Evolutionary conservation across 2,888 invertebrate genomes (phyloP), one percentile per base, ranked within the genome.

Genomic region (Tetheella fluctuosa): DNA sequence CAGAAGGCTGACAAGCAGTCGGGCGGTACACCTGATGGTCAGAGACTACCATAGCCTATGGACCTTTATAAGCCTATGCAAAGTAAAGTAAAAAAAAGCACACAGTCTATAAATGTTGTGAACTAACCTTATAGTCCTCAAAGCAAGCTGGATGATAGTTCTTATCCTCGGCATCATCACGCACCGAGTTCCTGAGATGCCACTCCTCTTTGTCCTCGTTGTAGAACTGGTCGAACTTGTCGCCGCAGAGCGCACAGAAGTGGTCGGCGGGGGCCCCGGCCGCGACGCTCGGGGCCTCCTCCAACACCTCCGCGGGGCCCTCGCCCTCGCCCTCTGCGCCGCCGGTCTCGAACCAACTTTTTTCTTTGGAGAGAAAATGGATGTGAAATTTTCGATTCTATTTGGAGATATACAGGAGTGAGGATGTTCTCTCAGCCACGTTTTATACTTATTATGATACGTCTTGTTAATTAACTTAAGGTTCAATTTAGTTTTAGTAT

Each of bases 171-270:
- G 17, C 48, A 10, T 48, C 48, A 37, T 96, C 95, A 7, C 95
- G 94, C 23, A 97, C 93, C 0, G 99, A 98, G 82, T 97, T 96
- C 65, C 96, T 91, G 30, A 99, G 94, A 82, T 98, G 98, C 99
- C 99, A 99, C 83, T 98, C 99, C 86, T 99, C 99, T 70, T 96
- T 96, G 77, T 99, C 99, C 88, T 99, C 98, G 85, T 99, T 97
- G 93, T 97, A 99, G 93, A 98, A 99, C 86, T 98, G 97, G 71
- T 98, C 97, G 91, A 99, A 99, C 68, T 94, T 94, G 91, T 99
- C 99, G 15, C 96, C 96, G 88, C 99, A 99, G 58, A 99, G 96
- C 68, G 96, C 96, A 88, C 99, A 99, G 53, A 93, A 86, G 58
- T 95, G 94, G 74, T 95, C 94, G 10, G 95, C 94, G 8, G 48